Evolutionary conservation across 1,140 invertebrate genomes (phyloP).

Genomic region (Dermatophagoides farinae): DNA sequence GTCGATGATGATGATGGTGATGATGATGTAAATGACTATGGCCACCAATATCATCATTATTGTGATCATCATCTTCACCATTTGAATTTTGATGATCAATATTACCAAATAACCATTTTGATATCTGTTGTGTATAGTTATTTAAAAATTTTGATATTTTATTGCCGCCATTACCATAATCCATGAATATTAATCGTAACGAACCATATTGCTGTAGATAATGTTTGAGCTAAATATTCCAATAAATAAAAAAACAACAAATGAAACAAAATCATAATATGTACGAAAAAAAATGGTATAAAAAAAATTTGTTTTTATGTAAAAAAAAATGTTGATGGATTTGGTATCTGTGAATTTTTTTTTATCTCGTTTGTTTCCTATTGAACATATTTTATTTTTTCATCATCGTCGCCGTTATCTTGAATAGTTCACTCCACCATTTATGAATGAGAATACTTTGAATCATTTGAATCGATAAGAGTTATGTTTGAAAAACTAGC

Average conservation of each 20-base stretch:
- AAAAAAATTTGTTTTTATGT: no score
- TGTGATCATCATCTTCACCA: background rate
- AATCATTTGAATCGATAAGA: no score
- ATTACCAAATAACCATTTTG: background rate
- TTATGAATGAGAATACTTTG: no score
- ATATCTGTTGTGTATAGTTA: background rate
- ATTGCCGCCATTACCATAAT: background rate
- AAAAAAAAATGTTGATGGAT: no score
- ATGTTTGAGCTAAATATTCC: background rate
- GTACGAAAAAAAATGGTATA: no score
- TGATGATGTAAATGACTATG: background rate
- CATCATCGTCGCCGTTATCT: no score
- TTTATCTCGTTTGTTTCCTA: no score
- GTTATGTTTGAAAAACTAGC: no score
- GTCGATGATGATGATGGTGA: background rate
- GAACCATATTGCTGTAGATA: background rate
- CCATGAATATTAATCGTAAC: background rate
- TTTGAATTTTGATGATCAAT: background rate
- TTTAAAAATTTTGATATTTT: background rate
- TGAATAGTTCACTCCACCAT: no score
- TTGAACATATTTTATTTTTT: no score
- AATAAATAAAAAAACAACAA: background rate
- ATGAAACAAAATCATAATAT: no score
- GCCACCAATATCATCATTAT: background rate
- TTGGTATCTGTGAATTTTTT: no score